Percentiles rank a stretch among this genome's conserved stretches.
These are phyloP conservation scores for Drosophila atripex DNA, from an alignment of 2,888 invertebrate species.

Conservation along the genomic window DNA sequence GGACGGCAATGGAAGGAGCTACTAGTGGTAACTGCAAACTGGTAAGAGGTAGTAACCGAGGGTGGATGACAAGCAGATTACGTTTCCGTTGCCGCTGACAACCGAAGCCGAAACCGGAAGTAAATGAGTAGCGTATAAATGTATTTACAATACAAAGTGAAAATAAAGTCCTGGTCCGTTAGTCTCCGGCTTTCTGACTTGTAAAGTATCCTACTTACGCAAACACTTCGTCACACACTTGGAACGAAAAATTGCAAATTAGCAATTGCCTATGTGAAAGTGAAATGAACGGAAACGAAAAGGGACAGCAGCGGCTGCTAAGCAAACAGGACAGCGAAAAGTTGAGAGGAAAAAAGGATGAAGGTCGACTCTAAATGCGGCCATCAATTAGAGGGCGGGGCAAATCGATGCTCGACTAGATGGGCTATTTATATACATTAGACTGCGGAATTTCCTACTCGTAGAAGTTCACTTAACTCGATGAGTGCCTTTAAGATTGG, in stretches of 20 bases:
- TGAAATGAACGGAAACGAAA: constrained; percentile 48
- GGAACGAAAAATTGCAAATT: constrained; percentile 51
- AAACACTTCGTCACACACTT: constrained; percentile 32
- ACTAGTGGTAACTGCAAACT: constrained; percentile 3
- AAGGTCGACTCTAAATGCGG: constrained; percentile 44
- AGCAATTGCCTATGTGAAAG: constrained; percentile 48
- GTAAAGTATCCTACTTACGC: constrained; percentile 33
- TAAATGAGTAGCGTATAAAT: constrained; percentile 41
- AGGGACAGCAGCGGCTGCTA: constrained; percentile 18
- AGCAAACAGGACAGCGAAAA: constrained; percentile 31
- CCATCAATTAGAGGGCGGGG: constrained; percentile 43
- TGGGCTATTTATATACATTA: constrained; percentile 63
- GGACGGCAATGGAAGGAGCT: not conserved
- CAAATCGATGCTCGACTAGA: constrained; percentile 42
- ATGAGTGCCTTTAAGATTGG: constrained; percentile 1
- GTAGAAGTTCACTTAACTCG: constrained; percentile 20
- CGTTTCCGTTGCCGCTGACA: constrained; percentile 75
- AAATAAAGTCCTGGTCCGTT: constrained; percentile 34
- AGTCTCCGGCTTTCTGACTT: constrained; percentile 23
- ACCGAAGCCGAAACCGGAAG: constrained; percentile 47
- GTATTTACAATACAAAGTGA: constrained; percentile 54
- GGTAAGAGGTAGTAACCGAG: constrained; percentile 28
- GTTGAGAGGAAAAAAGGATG: constrained; percentile 22
- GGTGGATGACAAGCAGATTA: constrained; percentile 78
- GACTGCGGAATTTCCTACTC: constrained; percentile 40